A percentile compares a stretch with the other conserved stretches of the same genome.
Conservation (phyloP, 35 echinoderm and acorn worm species). For the Hemicentrotus pulcherrimus region DNA sequence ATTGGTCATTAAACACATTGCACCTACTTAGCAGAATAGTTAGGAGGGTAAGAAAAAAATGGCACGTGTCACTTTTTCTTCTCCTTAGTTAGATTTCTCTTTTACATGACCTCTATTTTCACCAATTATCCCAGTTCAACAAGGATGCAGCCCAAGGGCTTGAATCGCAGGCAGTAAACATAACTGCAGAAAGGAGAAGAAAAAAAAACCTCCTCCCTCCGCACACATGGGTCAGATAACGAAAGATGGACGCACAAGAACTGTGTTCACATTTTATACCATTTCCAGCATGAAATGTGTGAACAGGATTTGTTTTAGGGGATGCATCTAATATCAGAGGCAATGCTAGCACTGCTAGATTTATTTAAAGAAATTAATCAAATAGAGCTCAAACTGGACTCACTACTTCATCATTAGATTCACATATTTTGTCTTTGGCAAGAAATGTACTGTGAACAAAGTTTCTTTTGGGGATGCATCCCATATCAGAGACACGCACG, state of each 20-base stretch:
- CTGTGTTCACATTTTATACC: neutral
- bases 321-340: neutral
- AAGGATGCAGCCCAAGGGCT: neutral
- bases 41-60: neutral
- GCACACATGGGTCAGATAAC: neutral
- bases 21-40: neutral
- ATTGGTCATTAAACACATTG: conserved; percentile 35
- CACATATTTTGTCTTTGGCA: neutral
- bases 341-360: too few species aligned
- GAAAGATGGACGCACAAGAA: neutral
- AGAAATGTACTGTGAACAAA: too few species aligned
- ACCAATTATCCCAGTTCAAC: conserved; percentile 25
- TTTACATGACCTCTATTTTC: conserved; percentile 33
- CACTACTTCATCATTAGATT: too few species aligned
- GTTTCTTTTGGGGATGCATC: too few species aligned
- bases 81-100: neutral
- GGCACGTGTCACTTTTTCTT: neutral
- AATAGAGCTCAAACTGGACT: too few species aligned
- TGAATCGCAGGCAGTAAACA: conserved; percentile 6
- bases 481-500: too few species aligned
- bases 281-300: neutral
- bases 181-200: neutral
- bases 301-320: neutral
- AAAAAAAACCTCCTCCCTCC: neutral
- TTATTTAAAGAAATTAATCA: too few species aligned